Conservation (phyloP, 2,888 invertebrate species). For the Heliconius ethilla region DNA sequence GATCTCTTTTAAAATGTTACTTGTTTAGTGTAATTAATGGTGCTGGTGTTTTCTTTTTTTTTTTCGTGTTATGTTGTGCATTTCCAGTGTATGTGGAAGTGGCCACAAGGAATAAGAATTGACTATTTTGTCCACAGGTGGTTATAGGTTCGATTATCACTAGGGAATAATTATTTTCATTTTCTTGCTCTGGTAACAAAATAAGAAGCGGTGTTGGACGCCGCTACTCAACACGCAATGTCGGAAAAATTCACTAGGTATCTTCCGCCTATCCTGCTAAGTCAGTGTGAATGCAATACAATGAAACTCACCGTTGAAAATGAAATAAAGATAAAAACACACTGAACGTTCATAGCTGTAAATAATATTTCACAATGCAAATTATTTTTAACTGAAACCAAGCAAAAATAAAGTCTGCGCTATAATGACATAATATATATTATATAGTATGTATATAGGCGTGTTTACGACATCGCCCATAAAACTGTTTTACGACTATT, state of each 20-base stretch:
- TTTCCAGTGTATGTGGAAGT: not conserved
- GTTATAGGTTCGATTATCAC: not conserved
- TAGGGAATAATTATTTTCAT: no score
- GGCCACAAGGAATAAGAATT: no score
- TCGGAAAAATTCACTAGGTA: no score
- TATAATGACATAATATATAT: not conserved
- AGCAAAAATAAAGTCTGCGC: constrained; percentile 14
- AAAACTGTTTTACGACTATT: constrained; percentile 63
- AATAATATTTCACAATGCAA: constrained; percentile 43
- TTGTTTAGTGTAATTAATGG: constrained; percentile 3
- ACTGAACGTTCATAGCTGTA: not conserved
- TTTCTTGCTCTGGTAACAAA: no score
- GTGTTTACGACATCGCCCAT: constrained; percentile 61
- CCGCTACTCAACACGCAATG: no score
- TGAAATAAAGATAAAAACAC: not conserved
- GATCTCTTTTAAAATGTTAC: not conserved
- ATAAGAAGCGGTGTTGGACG: no score
- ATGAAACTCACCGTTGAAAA: constrained; percentile 11
- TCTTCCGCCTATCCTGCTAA: no score
- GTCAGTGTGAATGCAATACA: not conserved
- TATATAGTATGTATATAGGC: constrained; percentile 21
- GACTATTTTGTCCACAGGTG: no score
- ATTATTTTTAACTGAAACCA: not conserved
- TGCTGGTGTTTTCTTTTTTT: not conserved
- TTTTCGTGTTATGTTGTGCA: not conserved